Percentiles rank a stretch among this genome's conserved stretches.
Conservation (phyloP, 2,797 vertebrate species). For the Myoxocephalus aenaeus region DNA sequence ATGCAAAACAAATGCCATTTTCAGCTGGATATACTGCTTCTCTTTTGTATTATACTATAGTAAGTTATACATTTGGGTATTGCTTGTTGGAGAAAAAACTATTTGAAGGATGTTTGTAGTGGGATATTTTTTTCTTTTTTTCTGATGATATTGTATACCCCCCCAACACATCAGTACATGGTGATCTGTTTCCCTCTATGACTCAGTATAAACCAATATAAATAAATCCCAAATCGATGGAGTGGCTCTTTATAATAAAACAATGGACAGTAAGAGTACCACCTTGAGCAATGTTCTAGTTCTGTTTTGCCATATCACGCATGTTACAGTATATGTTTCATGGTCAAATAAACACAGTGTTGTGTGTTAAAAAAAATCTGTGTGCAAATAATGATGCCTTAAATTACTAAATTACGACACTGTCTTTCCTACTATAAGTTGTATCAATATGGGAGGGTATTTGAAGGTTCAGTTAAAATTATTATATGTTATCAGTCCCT, state of each 20-base stretch:
- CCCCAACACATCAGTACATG: conserved; percentile 4
- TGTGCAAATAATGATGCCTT: neutral
- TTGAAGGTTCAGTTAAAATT: neutral
- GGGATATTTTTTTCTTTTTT: neutral
- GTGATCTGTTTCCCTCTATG: conserved; percentile 55
- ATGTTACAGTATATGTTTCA: neutral
- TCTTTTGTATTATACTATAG: neutral
- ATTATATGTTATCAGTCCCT: neutral
- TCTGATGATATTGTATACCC: neutral
- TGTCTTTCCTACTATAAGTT: neutral
- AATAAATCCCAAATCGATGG: conserved; percentile 51
- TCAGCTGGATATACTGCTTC: neutral
- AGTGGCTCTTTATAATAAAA: conserved; percentile 42
- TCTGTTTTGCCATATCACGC: neutral
- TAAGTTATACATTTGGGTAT: neutral
- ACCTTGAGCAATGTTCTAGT: conserved; percentile 1
- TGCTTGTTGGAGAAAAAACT: neutral
- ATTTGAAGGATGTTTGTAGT: neutral
- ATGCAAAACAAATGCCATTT: neutral
- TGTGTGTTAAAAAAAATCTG: neutral
- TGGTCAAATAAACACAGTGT: neutral
- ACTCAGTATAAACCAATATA: conserved; percentile 44
- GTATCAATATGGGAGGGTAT: neutral
- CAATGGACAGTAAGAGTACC: conserved; percentile 18
- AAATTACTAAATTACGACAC: conserved; percentile 4